Evolutionary conservation across 2,888 invertebrate species (phyloP).

Genomic region (Pilophorus perplexus): DNA sequence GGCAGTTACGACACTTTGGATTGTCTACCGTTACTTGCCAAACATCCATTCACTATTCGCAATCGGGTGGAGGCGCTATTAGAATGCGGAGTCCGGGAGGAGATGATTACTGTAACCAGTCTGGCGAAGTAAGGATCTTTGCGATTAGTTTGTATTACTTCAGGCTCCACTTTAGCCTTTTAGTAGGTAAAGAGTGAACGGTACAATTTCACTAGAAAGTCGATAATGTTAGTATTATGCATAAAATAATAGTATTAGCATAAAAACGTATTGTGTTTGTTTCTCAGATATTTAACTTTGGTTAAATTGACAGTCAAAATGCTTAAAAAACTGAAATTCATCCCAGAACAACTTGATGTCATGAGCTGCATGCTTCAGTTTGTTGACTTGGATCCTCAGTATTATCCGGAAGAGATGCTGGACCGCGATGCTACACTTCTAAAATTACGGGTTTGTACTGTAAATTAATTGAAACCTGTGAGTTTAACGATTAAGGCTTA

Average conservation of each 20-base stretch:
- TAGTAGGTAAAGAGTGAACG: too few relatives aligned
- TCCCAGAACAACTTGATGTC: conserved; percentile 14
- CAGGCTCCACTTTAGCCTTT: background rate
- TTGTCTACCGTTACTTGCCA: conserved; percentile 12
- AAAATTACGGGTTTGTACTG: background rate
- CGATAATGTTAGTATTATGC: too few relatives aligned
- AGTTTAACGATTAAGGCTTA: background rate
- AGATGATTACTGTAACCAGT: background rate
- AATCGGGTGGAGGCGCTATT: conserved; percentile 14
- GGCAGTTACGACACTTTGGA: background rate
- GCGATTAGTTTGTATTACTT: background rate
- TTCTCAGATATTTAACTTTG: background rate
- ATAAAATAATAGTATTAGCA: too few relatives aligned
- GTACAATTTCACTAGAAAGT: too few relatives aligned
- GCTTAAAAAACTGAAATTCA: background rate
- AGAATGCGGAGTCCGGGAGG: conserved; percentile 11
- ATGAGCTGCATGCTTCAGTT: conserved; percentile 21
- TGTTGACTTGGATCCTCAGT: conserved; percentile 26
- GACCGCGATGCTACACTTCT: conserved; percentile 12
- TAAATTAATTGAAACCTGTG: background rate
- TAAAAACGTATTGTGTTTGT: too few relatives aligned
- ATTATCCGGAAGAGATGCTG: conserved; percentile 23
- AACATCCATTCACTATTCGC: conserved; percentile 14
- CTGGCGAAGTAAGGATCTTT: conserved; percentile 5
- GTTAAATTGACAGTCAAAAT: background rate